Evolutionary conservation across 1,140 invertebrate species (phyloP).

Genomic region (Bacillus rossius): DNA sequence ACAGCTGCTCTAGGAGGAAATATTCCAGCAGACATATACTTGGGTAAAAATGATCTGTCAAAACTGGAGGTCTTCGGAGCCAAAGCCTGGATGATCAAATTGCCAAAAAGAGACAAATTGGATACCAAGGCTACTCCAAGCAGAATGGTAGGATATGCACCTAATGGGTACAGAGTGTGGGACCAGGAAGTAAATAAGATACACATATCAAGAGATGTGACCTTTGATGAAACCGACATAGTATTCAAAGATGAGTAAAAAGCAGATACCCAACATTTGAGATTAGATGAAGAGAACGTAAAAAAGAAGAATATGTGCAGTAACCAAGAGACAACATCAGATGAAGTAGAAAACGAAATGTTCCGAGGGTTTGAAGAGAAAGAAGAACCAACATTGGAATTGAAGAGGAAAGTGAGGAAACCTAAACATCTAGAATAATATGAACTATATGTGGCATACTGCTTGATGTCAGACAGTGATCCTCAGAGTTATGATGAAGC

Average conservation of each 20-base stretch:
- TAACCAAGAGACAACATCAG: too few relatives aligned
- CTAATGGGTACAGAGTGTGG: not conserved
- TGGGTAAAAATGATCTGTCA: not conserved
- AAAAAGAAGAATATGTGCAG: too few relatives aligned
- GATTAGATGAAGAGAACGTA: too few relatives aligned
- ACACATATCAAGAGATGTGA: slow-evolving; percentile 2
- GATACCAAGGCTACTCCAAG: not conserved
- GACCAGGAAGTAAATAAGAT: not conserved
- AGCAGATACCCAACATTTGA: not conserved
- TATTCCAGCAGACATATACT: not conserved
- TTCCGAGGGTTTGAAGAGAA: too few relatives aligned
- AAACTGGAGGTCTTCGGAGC: not conserved
- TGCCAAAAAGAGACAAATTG: not conserved
- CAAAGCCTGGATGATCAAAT: not conserved
- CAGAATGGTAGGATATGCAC: not conserved
- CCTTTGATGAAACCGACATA: not conserved
- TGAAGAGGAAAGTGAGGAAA: too few relatives aligned
- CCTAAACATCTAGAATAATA: too few relatives aligned
- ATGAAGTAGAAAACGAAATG: too few relatives aligned
- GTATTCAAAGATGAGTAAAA: not conserved
- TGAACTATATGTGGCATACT: too few relatives aligned
- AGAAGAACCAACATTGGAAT: too few relatives aligned
- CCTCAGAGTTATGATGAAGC: too few relatives aligned
- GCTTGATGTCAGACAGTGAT: too few relatives aligned
- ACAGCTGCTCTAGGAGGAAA: not conserved